These are phyloP conservation scores for Panthera uncia DNA, from an alignment of 2,113 vertebrate genomes.

Conservation along the genomic window DNA sequence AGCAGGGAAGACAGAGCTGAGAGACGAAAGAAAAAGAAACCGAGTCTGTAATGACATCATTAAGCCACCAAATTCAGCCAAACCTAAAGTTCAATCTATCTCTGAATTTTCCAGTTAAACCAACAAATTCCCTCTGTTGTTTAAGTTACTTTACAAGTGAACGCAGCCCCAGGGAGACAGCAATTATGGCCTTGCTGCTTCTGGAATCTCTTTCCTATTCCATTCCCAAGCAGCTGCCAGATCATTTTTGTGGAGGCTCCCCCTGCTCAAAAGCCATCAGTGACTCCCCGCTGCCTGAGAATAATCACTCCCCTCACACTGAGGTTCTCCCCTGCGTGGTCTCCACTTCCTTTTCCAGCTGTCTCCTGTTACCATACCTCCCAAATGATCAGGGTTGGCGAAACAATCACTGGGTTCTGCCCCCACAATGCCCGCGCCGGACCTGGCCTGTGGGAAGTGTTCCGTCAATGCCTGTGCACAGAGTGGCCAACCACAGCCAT, in stretches of 20 bases:
- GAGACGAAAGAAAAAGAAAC: not conserved
- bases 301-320: too few relatives aligned
- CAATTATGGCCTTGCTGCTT: not conserved
- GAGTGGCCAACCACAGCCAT: not conserved
- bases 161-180: not conserved
- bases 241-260: not conserved
- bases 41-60: not conserved
- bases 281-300: not conserved
- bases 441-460: not conserved
- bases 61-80: not conserved
- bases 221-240: not conserved
- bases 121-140: not conserved
- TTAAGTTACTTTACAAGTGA: not conserved
- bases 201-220: not conserved
- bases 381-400: not conserved
- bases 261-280: not conserved
- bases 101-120: not conserved
- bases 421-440: not conserved
- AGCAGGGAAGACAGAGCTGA: not conserved
- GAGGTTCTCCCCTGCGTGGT: not conserved
- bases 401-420: fast-evolving
- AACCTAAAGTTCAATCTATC: not conserved
- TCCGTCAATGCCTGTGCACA: not conserved
- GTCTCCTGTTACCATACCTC: not conserved
- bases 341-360: not conserved